Evolutionary conservation across 1,140 invertebrate genomes (phyloP).

Genomic region (Palaemon carinicauda): DNA sequence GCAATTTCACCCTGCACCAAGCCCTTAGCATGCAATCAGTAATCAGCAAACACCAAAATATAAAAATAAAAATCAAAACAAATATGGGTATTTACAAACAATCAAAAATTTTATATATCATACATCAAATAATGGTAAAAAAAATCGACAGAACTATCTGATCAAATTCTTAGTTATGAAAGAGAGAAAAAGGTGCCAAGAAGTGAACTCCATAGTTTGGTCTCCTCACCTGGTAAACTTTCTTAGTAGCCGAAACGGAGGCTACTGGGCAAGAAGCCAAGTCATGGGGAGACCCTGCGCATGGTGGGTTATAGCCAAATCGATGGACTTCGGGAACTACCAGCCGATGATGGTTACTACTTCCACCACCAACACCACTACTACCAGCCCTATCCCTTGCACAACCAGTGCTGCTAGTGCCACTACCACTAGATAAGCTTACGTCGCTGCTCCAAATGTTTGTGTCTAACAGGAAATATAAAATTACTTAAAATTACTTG

Average conservation of each 20-base stretch:
- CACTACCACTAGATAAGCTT: conserved; percentile 38
- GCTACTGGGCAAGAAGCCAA: conserved; percentile 34
- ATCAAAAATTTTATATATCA: no score
- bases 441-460: conserved; percentile 34
- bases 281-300: conserved; percentile 47
- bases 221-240: conserved; percentile 3
- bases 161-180: neutral
- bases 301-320: conserved; percentile 29
- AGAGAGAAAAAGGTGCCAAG: neutral
- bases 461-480: conserved; percentile 26
- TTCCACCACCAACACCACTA: conserved; percentile 13
- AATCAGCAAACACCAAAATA: no score
- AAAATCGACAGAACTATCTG: neutral
- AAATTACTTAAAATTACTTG: no score
- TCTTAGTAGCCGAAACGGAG: neutral
- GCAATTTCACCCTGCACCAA: no score
- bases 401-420: neutral
- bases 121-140: no score
- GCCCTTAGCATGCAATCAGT: no score
- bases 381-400: conserved; percentile 7
- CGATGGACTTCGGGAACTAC: conserved; percentile 39
- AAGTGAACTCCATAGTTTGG: neutral
- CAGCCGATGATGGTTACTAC: conserved; percentile 12
- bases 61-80: no score
- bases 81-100: no score